Evolutionary conservation across 2,888 invertebrate genomes (phyloP).

Genomic region (Xestia rhomboidea): DNA sequence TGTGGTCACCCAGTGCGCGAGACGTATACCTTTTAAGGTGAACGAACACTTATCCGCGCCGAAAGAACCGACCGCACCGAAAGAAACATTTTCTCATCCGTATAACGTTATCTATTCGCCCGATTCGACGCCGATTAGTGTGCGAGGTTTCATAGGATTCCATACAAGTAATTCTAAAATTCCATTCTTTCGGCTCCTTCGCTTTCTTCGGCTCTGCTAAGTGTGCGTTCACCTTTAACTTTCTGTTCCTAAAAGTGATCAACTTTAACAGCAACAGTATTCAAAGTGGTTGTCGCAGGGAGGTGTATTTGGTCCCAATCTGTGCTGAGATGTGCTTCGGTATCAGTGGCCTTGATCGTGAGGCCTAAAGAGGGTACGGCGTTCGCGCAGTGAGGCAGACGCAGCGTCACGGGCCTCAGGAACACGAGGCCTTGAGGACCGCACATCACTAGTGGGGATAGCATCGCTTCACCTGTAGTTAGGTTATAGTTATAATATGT

Average conservation of each 20-base stretch:
- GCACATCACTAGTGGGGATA: constrained; percentile 98
- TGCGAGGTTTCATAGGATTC: too few relatives aligned
- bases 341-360: constrained; percentile 95
- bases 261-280: constrained; percentile 97
- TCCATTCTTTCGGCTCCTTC: too few relatives aligned
- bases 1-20: background rate
- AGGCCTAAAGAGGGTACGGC: constrained; percentile 94
- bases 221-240: too few relatives aligned
- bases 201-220: too few relatives aligned
- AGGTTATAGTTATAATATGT: constrained; percentile 51
- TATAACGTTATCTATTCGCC: too few relatives aligned
- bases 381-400: constrained; percentile 96
- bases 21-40: background rate
- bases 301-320: constrained; percentile 96
- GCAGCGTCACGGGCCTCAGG: constrained; percentile 96
- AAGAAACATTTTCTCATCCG: too few relatives aligned
- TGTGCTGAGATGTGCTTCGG: constrained; percentile 95
- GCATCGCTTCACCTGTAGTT: constrained; percentile 96
- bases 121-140: too few relatives aligned
- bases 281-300: constrained; percentile 95
- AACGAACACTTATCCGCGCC: too few relatives aligned
- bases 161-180: too few relatives aligned
- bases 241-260: constrained; percentile 93
- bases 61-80: too few relatives aligned
- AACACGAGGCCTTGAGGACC: constrained; percentile 98